phyloP scores from a whole-genome alignment of 2,888 invertebrate genomes.

The Reticulitermes lucifugus region DNA sequence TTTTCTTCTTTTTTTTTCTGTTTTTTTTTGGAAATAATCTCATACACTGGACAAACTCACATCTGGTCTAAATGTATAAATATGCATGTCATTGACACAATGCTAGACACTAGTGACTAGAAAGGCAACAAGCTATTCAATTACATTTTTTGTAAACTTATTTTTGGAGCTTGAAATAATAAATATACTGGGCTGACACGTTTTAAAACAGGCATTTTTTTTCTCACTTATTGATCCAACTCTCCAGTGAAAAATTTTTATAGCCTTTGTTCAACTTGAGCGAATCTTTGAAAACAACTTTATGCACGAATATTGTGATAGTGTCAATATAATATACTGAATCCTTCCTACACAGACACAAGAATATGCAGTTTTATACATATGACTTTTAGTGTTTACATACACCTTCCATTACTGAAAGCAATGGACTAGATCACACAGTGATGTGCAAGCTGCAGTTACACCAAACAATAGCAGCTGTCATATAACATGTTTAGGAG shows the following conservation, averaged over 20 bases:
- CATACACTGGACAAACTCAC: constrained; percentile 33
- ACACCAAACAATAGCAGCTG: not conserved
- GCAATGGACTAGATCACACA: not conserved
- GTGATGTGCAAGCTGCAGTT: not conserved
- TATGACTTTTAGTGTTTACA: not conserved
- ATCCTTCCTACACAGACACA: not conserved
- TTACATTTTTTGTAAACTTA: constrained; percentile 7
- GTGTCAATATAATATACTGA: constrained; percentile 1
- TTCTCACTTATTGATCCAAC: not conserved
- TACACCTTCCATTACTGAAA: not conserved
- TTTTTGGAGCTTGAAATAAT: constrained; percentile 38
- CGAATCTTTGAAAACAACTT: not conserved
- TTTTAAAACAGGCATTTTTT: constrained; percentile 13
- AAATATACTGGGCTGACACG: constrained; percentile 20
- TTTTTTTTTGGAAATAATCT: constrained; percentile 2
- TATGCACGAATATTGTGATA: not conserved
- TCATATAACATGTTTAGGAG: not conserved
- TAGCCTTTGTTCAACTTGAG: constrained; percentile 26
- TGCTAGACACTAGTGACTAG: constrained; percentile 34
- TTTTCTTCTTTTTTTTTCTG: not conserved
- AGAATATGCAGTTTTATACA: constrained; percentile 1
- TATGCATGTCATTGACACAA: constrained; percentile 12
- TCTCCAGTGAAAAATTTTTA: constrained; percentile 1
- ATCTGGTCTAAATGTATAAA: constrained; percentile 40
- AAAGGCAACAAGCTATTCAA: constrained; percentile 40